Conservation (phyloP, 2,888 invertebrate genomes). For the Volucella inanis region DNA sequence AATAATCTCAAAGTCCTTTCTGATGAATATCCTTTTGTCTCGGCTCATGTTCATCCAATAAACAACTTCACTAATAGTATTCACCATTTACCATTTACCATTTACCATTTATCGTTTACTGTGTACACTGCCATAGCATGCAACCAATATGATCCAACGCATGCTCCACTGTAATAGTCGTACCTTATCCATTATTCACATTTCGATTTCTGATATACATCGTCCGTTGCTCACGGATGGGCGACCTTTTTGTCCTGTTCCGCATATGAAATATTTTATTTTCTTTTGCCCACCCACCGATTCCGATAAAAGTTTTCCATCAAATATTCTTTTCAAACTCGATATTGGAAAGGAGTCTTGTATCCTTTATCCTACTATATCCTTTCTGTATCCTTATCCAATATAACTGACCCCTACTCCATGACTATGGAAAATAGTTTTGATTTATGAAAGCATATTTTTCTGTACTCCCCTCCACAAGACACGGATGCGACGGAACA, state of each 20-base stretch:
- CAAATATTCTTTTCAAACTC: constrained; percentile 48
- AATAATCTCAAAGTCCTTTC: constrained; percentile 58
- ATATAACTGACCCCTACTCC: background rate
- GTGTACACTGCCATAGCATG: no score
- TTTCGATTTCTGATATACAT: constrained; percentile 56
- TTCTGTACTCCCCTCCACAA: background rate
- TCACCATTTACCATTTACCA: constrained; percentile 7
- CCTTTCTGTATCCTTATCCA: constrained; percentile 7
- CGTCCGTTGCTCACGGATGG: constrained; percentile 27
- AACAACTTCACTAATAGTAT: constrained; percentile 57
- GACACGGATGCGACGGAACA: background rate
- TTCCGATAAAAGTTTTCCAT: constrained; percentile 67
- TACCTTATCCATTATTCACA: constrained; percentile 60
- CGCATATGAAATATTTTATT: constrained; percentile 67
- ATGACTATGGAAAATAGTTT: constrained; percentile 16
- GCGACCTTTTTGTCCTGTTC: constrained; percentile 40
- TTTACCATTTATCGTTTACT: background rate
- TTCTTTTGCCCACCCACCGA: constrained; percentile 15
- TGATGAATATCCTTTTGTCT: constrained; percentile 51
- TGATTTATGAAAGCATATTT: constrained; percentile 36
- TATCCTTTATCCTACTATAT: background rate
- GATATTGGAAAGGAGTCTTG: constrained; percentile 11
- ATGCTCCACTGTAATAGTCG: background rate
- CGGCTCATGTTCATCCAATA: constrained; percentile 59
- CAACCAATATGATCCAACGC: background rate